phyloP scores from a whole-genome alignment of 2,113 vertebrate species.

The Dicrurus megarhynchus region DNA sequence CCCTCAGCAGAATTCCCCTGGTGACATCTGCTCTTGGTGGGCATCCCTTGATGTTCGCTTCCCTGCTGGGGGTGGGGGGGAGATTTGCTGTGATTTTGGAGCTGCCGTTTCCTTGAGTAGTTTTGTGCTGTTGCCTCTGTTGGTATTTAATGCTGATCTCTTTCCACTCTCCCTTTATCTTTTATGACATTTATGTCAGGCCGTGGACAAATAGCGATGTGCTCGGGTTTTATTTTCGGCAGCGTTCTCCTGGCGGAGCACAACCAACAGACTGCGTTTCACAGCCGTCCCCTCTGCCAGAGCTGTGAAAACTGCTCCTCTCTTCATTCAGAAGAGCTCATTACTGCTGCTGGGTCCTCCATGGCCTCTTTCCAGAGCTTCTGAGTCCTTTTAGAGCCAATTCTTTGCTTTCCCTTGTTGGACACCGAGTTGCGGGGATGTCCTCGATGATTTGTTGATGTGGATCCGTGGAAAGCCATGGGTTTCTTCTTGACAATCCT shows the following conservation, averaged over 20 bases:
- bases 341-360: background rate
- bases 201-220: background rate
- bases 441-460: background rate
- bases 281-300: background rate
- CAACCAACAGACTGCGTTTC: background rate
- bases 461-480: background rate
- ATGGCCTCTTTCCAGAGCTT: slow-evolving; percentile 7
- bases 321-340: slow-evolving; percentile 8
- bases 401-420: background rate
- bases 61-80: background rate
- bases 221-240: slow-evolving; percentile 3
- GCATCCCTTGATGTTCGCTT: background rate
- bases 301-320: background rate
- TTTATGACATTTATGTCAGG: background rate
- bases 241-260: background rate
- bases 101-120: background rate
- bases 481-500: background rate
- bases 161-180: background rate
- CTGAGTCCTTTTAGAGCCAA: background rate
- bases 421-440: background rate
- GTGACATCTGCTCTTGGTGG: background rate
- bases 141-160: background rate
- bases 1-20: background rate
- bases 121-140: background rate
- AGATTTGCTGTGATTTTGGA: background rate